These are phyloP conservation scores for Acipenser transmontanus DNA, from an alignment of 2,797 vertebrate genomes.

Conservation along the genomic window DNA sequence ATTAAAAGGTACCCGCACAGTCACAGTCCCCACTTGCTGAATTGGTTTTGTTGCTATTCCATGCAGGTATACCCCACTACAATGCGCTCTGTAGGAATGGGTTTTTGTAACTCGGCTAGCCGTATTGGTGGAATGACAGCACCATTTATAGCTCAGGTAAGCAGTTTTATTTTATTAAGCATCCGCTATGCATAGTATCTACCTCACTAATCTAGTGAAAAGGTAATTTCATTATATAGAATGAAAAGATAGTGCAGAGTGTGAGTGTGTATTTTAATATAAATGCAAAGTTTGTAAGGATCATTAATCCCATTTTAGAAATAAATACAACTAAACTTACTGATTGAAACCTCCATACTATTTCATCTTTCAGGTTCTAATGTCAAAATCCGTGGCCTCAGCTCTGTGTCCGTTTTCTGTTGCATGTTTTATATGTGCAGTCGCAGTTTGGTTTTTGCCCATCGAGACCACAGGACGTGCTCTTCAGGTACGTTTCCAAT, in stretches of 20 bases:
- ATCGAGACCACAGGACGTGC: constrained; percentile 84
- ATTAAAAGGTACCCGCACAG: neutral
- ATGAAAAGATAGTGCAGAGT: neutral
- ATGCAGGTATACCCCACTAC: constrained; percentile 84
- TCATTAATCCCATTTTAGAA: neutral
- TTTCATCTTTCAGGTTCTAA: constrained; percentile 67
- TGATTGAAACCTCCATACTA: constrained; percentile 4
- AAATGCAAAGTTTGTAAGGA: neutral
- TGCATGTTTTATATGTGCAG: constrained; percentile 63
- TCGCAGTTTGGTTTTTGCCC: constrained; percentile 70
- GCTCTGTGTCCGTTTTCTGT: constrained; percentile 73
- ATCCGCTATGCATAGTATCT: neutral
- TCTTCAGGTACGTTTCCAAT: constrained; percentile 64
- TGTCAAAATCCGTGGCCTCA: constrained; percentile 67
- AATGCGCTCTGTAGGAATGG: constrained; percentile 81
- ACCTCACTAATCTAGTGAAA: neutral
- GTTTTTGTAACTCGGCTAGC: constrained; percentile 83
- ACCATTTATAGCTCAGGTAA: constrained; percentile 88
- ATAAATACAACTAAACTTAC: neutral
- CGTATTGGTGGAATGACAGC: constrained; percentile 89
- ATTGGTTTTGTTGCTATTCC: constrained; percentile 1
- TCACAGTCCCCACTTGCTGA: neutral
- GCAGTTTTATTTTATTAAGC: neutral
- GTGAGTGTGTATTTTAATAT: constrained; percentile 2
- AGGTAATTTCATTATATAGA: neutral